Conservation (phyloP, 2,888 invertebrate genomes). For the Lymantria dispar region DNA sequence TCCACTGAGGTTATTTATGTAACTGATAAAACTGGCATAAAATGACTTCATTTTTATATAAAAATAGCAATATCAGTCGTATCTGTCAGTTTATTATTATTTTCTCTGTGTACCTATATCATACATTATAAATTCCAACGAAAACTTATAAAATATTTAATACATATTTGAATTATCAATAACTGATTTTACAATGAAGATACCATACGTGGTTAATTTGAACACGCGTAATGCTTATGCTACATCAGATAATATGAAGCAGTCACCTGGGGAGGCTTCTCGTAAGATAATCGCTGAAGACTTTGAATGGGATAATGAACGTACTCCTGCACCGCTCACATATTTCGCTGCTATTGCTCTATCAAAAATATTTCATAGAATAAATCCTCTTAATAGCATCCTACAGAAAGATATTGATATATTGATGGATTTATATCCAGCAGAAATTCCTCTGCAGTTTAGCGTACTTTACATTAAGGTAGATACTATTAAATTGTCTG, state of each 20-base stretch:
- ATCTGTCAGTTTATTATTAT: too few relatives aligned
- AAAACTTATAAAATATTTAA: neutral
- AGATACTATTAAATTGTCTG: neutral
- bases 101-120: neutral
- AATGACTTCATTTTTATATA: too few relatives aligned
- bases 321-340: slow-evolving; percentile 69
- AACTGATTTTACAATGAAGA: slow-evolving; percentile 52
- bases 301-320: slow-evolving; percentile 68
- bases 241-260: slow-evolving; percentile 48
- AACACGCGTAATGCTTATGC: slow-evolving; percentile 58
- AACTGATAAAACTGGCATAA: too few relatives aligned
- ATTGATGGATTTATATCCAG: slow-evolving; percentile 83
- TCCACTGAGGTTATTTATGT: too few relatives aligned
- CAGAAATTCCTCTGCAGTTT: slow-evolving; percentile 80
- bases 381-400: slow-evolving; percentile 79
- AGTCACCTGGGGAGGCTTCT: slow-evolving; percentile 46
- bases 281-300: slow-evolving; percentile 66
- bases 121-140: neutral
- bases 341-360: slow-evolving; percentile 55
- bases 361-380: slow-evolving; percentile 65
- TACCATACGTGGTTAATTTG: slow-evolving; percentile 65
- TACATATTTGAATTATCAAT: neutral
- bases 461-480: slow-evolving; percentile 80
- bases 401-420: slow-evolving; percentile 81
- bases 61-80: too few relatives aligned